phyloP scores from a whole-genome alignment of 2,888 invertebrate genomes.

The Tachina grossa region DNA sequence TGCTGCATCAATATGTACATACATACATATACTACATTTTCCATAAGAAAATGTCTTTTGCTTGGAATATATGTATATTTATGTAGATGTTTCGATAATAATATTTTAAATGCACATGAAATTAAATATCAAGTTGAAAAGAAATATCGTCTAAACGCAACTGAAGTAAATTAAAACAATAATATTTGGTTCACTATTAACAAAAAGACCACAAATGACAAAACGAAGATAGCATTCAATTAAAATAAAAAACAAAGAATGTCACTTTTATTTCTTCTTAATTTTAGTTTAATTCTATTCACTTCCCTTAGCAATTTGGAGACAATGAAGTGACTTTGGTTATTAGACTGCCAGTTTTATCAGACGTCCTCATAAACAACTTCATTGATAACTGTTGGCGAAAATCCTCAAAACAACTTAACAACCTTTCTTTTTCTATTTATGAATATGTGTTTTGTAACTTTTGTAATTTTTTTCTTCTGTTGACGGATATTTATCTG shows the following conservation, averaged over 20 bases:
- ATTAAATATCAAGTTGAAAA: too few relatives aligned
- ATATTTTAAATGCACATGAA: too few relatives aligned
- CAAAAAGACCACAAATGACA: too few relatives aligned
- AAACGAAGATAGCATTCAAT: not conserved
- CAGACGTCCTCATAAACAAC: slow-evolving; percentile 16
- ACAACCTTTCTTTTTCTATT: slow-evolving; percentile 36
- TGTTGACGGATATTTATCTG: slow-evolving; percentile 3
- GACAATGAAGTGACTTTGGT: not conserved
- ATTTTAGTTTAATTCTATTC: slow-evolving; percentile 33
- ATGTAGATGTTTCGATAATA: too few relatives aligned
- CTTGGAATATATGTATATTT: too few relatives aligned
- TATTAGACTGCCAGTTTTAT: not conserved
- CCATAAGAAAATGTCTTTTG: too few relatives aligned
- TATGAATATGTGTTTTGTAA: slow-evolving; percentile 10
- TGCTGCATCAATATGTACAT: too few relatives aligned
- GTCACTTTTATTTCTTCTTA: slow-evolving; percentile 36
- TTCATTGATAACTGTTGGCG: slow-evolving; percentile 27
- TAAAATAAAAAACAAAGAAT: slow-evolving; percentile 3
- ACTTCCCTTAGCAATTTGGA: not conserved
- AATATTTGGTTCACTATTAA: too few relatives aligned
- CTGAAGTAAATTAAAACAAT: too few relatives aligned
- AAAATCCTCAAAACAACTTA: slow-evolving; percentile 25
- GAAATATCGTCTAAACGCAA: too few relatives aligned
- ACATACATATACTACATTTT: too few relatives aligned
- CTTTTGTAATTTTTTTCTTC: not conserved